Evolutionary conservation across 2,888 invertebrate genomes (phyloP).

Genomic region (Sicus ferrugineus): DNA sequence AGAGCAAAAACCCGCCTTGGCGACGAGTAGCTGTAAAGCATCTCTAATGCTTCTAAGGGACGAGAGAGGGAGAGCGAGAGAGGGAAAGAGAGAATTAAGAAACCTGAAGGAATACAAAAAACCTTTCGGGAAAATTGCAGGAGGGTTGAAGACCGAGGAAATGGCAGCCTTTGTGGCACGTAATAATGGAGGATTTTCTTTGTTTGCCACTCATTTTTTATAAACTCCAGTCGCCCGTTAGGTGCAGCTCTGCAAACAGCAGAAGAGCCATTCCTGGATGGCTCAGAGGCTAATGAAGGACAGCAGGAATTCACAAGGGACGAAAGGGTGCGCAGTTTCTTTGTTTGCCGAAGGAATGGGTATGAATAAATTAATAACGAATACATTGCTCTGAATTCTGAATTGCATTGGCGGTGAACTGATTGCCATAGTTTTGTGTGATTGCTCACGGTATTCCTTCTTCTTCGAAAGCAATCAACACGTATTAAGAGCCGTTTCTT

Average conservation of each 20-base stretch:
- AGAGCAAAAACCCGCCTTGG: neutral
- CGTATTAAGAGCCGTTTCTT: no score
- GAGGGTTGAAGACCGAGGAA: slow-evolving; percentile 49
- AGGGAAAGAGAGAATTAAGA: slow-evolving; percentile 12
- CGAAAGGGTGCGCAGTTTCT: neutral
- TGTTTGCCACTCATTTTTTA: slow-evolving; percentile 57
- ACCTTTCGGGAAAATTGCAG: slow-evolving; percentile 28
- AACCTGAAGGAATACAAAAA: slow-evolving; percentile 1
- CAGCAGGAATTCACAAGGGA: neutral
- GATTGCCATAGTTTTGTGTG: neutral
- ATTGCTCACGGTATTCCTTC: no score
- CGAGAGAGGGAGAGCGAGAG: neutral
- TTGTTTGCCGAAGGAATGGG: neutral
- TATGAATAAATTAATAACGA: slow-evolving; percentile 17
- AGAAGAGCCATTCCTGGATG: neutral
- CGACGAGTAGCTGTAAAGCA: neutral
- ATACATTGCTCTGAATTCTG: neutral
- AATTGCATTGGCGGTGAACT: neutral
- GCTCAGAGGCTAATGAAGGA: neutral
- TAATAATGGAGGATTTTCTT: slow-evolving; percentile 60
- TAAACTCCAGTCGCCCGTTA: slow-evolving; percentile 49
- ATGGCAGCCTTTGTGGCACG: slow-evolving; percentile 48
- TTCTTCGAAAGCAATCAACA: no score
- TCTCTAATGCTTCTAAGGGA: no score
- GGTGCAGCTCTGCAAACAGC: neutral